phyloP scores from a whole-genome alignment of 2,113 vertebrate genomes.

The Carollia perspicillata region DNA sequence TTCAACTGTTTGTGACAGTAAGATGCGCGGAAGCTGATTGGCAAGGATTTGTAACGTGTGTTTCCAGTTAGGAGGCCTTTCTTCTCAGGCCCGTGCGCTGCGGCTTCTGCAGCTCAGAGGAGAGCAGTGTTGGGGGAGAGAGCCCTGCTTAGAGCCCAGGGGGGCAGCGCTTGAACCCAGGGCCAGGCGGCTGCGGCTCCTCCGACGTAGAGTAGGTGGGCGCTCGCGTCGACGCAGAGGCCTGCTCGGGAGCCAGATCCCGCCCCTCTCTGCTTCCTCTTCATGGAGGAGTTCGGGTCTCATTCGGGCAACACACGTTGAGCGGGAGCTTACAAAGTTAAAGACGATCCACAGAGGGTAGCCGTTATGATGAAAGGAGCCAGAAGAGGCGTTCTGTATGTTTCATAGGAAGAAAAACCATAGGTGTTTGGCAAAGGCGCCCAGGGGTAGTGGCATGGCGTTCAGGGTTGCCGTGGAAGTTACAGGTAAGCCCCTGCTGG shows the following conservation, averaged over 20 bases:
- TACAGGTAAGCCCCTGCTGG: neutral
- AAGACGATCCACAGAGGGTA: neutral
- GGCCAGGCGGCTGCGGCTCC: neutral
- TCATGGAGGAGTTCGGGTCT: neutral
- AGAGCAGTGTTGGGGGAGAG: neutral
- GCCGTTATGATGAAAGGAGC: neutral
- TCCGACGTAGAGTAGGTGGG: rapidly evolving
- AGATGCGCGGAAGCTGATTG: neutral
- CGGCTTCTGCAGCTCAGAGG: neutral
- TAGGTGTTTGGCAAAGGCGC: neutral
- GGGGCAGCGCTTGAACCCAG: neutral
- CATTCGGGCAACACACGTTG: neutral
- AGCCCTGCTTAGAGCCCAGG: too few species aligned
- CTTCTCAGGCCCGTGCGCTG: neutral
- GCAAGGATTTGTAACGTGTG: neutral
- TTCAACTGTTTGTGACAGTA: neutral
- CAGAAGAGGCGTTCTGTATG: neutral
- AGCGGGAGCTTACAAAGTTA: neutral
- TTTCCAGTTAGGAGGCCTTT: conserved; percentile 21
- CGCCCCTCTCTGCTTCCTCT: neutral
- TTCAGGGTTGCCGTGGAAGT: neutral
- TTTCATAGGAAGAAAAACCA: neutral
- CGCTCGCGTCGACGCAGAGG: rapidly evolving
- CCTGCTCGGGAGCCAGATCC: neutral
- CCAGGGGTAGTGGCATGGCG: neutral